Base-by-base conservation (phyloP, 2,797 vertebrate species). In the Loris lydekkerianus region DNA sequence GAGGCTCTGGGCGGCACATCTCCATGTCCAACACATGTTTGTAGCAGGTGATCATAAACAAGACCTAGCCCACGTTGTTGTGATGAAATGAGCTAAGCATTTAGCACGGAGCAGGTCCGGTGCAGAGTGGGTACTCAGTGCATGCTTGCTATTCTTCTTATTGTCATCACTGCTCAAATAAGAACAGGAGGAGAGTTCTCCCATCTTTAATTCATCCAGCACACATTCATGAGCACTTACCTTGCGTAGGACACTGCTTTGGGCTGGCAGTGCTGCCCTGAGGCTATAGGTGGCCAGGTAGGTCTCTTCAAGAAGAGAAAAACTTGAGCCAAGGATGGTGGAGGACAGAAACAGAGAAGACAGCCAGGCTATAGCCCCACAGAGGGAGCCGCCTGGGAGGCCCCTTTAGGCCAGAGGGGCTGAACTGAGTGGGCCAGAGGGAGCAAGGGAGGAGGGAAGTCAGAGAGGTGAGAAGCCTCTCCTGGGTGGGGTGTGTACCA, bases 141-240 rank as follows among this genome's bases (percentile, higher is more conserved):
- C 29, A 43, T 5, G 0, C 43, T 31, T 34, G 7, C 18, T 25
- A 20, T 8, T 10, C 17, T 2, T 58, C 20, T n/a, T 53, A 15
- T 10, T 31, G n/a, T 43, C 60, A 1, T 4, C 61, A 10, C 27
- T 37, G 72, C 31, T 10, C 29, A 17, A 95, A 11, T 9, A 58
- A 65, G 75, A 78, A 43, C 21, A 9, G 73, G 89, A 3, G 10
- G 83, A 31, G 7, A 8, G 18, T 7, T 37, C 43, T 60, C n/a
- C 34, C 5, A 18, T 72, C 37, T 53, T 60, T 46, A 31, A 70
- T 31, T n/a, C 67, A n/a, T 23, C 13, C 34, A 29, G 4, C 0
- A 0, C 5, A 0, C 37, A 76, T 13, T 2, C 31, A 29, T 0
- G 61, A 49, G 34, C n/a, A 29, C 70, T 27, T 25, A 15, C 9